These are phyloP conservation scores for Cynopterus brachyotis DNA, from an alignment of 2,113 vertebrate species.

Conservation along the genomic window DNA sequence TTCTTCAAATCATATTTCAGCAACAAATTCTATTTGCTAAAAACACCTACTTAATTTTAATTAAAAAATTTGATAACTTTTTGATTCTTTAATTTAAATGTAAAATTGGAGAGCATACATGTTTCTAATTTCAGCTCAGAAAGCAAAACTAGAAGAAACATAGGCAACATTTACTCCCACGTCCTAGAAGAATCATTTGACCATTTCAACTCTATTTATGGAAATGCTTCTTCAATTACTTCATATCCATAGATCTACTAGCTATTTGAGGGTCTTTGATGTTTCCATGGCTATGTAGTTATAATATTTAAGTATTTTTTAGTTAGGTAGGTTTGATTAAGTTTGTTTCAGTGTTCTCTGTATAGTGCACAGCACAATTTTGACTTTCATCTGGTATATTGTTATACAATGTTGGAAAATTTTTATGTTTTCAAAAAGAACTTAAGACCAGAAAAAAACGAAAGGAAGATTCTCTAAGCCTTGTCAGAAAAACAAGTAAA, in stretches of 20 bases:
- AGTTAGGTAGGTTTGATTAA: neutral
- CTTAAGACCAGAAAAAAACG: neutral
- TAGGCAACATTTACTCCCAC: neutral
- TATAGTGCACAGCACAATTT: neutral
- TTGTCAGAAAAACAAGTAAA: neutral
- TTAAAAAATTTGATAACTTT: neutral
- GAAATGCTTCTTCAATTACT: neutral
- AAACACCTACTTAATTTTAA: neutral
- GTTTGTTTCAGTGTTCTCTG: neutral
- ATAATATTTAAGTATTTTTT: neutral
- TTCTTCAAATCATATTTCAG: neutral
- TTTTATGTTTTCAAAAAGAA: neutral
- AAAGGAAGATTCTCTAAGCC: neutral
- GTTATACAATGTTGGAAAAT: neutral
- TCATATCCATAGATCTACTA: neutral
- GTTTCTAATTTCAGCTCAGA: neutral
- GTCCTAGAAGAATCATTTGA: neutral
- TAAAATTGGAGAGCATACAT: neutral
- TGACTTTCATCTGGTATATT: neutral
- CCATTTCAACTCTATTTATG: neutral
- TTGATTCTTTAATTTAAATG: neutral
- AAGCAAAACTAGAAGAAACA: neutral
- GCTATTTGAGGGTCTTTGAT: neutral
- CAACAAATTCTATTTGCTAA: neutral
- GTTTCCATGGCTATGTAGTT: neutral